Base-by-base conservation (phyloP, 2,888 invertebrate species). In the Cephus nigrinus region DNA sequence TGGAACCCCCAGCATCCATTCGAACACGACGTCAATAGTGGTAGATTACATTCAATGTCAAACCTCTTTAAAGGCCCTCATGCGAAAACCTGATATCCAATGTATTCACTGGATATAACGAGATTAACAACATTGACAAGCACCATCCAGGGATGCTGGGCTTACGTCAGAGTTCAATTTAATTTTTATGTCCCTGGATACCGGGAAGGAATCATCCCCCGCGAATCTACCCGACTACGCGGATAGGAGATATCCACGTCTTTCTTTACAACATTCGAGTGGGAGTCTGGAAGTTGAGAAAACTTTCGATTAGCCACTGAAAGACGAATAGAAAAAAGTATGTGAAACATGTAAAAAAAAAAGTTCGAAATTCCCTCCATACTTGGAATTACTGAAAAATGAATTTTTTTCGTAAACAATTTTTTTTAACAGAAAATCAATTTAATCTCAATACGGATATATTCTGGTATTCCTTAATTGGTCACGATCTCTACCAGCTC, bases 71-170 rank as follows among this genome's bases (percentile, higher is more conserved):
- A 15, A 34, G 34, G 71, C 75, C 69, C 72, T 78, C 75, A 78
- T 78, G 78, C 78, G 78, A 69, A 33, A 75, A 78, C 71, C 69
- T 75, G 78, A 78, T 76, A 78, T 74, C 75, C 31, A 68, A 78
- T 68, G 75, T 78, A 78, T 75, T 78, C 78, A 78, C 55, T 31
- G 75, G 73, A 69, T 68, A 72, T 75, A 75, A 78, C 75, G 68
- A 78, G 78, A 75, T 78, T 76, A 78, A 71, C 75, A 72, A 73
- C 75, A 32, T 55, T 23, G 55, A 55, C 55, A 55, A 55, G 55
- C 35, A 74, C 32, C 35, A 74, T 5, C 23, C 35, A 31, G 74
- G 74, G 32, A 30, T 30, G 35, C 74, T 34, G 30, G 74, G 35
- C 30, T 30, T 33, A 74, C 74, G 30, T 32, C 35, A 12, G 12